Evolutionary conservation across 2,113 vertebrate species (phyloP), one percentile per base, ranked within the genome.

Genomic region (Climacteris rufus): DNA sequence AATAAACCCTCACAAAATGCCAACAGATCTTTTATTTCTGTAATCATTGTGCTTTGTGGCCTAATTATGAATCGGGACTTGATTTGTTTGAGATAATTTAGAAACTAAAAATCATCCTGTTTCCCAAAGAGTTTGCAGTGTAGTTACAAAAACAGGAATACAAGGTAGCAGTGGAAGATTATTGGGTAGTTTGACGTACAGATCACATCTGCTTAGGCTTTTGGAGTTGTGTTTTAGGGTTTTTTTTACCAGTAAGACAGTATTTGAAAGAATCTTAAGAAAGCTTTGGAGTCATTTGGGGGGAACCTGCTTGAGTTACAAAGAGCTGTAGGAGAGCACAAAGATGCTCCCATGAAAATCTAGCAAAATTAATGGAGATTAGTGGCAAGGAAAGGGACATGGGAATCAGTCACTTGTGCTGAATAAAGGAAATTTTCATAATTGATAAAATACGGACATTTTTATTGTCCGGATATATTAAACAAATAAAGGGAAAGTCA

Each of bases 171-270:
- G 8, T 18, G 25, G 44, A 39, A 84, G 39, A 42, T 44, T 53
- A 49, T 21, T 8, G 24, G 6, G 10, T 64, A 42, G 22, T 65
- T 77, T 72, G n/a, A 7, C 74, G 15, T 37, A 13, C 35, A 50
- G 30, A 28, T 71, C 13, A 28, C 27, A 40, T 66, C 22, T 81
- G 22, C 24, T 78, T 61, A 45, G 50, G 23, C 10, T 42, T 69
- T 69, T 6, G 27, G 35, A 2, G 1, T 44, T 74, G 19, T 0
- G 44, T 4, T 64, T 52, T 54, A 69, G 24, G 1, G 13, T 2
- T 59, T 40, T 52, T 84, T 75, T 75, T 40, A 21, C 82, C 28
- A 50, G 9, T 63, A 37, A 54, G n/a, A 40, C 17, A 70, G 10
- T 45, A 56, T 83, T 86, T 63, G 31, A 69, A 69, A 88, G n/a